phyloP scores from a whole-genome alignment of 2,113 vertebrate genomes.

The Cyphomyrus discorhynchus region DNA sequence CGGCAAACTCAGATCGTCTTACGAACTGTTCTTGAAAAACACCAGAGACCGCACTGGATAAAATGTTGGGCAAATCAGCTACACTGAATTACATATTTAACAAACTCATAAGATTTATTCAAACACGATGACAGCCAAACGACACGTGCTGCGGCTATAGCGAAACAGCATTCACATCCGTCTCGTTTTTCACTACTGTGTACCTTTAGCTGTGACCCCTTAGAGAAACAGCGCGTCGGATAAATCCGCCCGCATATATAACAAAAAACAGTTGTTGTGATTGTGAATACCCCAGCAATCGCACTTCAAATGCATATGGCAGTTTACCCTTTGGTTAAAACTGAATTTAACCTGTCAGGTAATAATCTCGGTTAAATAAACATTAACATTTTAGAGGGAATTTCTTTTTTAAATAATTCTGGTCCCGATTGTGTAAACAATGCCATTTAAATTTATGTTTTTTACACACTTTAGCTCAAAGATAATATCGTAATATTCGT shows the following conservation, averaged over 20 bases:
- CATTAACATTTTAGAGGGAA: neutral
- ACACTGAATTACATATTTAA: neutral
- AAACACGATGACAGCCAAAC: neutral
- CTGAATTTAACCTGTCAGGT: neutral
- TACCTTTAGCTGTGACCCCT: neutral
- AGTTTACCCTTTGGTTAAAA: neutral
- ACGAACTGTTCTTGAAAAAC: neutral
- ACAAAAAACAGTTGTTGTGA: neutral
- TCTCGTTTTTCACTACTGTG: neutral
- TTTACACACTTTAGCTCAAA: neutral
- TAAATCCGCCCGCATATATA: neutral
- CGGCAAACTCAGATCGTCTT: neutral
- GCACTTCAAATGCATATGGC: neutral
- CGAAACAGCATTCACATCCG: neutral
- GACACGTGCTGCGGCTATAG: neutral
- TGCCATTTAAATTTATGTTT: neutral
- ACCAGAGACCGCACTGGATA: neutral
- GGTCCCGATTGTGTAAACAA: neutral
- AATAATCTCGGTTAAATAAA: neutral
- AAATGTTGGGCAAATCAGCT: neutral
- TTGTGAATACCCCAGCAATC: neutral
- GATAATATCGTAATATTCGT: neutral
- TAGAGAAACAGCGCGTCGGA: neutral
- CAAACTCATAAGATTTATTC: neutral
- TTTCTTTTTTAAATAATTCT: neutral